Percentiles rank a stretch among this genome's conserved stretches.
Conservation (phyloP, 2,113 vertebrate genomes). For the Aepyceros melampus region DNA sequence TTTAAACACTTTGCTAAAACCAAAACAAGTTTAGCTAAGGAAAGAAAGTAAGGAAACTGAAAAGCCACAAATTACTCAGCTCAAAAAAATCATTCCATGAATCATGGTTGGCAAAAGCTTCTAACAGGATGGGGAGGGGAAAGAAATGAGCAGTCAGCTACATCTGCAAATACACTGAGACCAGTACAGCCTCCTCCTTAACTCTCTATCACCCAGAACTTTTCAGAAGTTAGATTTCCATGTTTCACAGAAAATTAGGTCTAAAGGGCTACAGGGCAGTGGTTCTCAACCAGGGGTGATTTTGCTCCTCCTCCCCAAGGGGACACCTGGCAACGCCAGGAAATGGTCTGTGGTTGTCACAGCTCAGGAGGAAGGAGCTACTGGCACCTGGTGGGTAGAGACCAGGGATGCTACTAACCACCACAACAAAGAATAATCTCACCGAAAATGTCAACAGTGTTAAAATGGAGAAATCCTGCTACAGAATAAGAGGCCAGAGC, state of each 20-base stretch:
- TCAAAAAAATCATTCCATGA: constrained; percentile 87
- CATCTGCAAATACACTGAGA: constrained; percentile 80
- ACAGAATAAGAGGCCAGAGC: background rate
- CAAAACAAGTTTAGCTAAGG: constrained; percentile 70
- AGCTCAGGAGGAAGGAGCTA: background rate
- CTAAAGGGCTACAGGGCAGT: background rate
- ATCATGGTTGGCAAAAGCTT: constrained; percentile 82
- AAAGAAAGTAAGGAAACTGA: constrained; percentile 76
- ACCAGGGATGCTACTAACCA: background rate
- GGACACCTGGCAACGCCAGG: background rate
- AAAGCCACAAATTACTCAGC: constrained; percentile 85
- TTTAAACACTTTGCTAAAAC: constrained; percentile 75
- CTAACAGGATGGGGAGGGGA: constrained; percentile 76
- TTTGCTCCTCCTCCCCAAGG: too few species aligned
- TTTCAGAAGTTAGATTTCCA: constrained; percentile 16
- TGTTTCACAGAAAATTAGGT: constrained; percentile 4
- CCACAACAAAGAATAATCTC: background rate
- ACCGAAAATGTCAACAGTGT: background rate
- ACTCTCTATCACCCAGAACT: constrained; percentile 68
- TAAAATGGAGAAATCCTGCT: background rate
- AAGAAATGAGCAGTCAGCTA: constrained; percentile 72
- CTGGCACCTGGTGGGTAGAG: background rate
- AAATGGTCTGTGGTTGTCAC: background rate
- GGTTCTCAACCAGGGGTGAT: background rate
- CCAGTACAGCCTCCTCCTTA: constrained; percentile 69